These are phyloP conservation scores for Aselliscus stoliczkanus DNA, from an alignment of 2,797 vertebrate genomes.

Conservation along the genomic window DNA sequence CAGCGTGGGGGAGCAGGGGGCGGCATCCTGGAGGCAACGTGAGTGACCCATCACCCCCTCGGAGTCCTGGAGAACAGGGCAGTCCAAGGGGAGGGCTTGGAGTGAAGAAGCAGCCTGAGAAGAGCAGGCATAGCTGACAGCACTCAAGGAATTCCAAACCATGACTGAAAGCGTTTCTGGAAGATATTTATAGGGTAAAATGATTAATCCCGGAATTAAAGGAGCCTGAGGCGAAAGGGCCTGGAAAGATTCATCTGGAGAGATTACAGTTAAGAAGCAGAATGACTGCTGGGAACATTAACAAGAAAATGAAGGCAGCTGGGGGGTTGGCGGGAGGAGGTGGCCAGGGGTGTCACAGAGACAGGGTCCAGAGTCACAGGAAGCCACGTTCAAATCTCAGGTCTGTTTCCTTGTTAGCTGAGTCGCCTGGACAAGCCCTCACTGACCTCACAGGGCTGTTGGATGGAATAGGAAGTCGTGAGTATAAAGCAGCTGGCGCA, in stretches of 20 bases:
- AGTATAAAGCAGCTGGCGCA: rapidly evolving
- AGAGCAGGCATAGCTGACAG: neutral
- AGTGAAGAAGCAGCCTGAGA: neutral
- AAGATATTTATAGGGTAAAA: neutral
- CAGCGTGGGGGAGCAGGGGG: rapidly evolving
- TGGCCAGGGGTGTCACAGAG: rapidly evolving
- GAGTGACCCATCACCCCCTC: rapidly evolving
- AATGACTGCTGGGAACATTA: neutral
- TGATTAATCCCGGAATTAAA: neutral
- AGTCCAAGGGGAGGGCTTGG: rapidly evolving
- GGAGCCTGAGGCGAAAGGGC: neutral
- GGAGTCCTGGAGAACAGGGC: neutral
- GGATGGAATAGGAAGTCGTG: rapidly evolving
- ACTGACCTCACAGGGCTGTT: rapidly evolving
- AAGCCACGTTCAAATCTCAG: rapidly evolving
- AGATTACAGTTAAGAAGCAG: neutral
- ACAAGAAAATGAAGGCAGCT: rapidly evolving
- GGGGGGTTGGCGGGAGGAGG: too few species aligned
- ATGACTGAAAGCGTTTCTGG: neutral
- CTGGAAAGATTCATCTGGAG: neutral
- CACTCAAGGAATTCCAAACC: neutral
- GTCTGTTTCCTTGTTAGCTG: rapidly evolving
- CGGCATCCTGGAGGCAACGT: rapidly evolving
- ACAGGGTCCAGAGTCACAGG: too few species aligned
- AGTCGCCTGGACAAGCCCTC: neutral